A percentile compares a stretch with the other conserved stretches of the same genome.
These are phyloP conservation scores for Nymphicus hollandicus DNA, from an alignment of 2,113 vertebrate genomes.

Conservation along the genomic window DNA sequence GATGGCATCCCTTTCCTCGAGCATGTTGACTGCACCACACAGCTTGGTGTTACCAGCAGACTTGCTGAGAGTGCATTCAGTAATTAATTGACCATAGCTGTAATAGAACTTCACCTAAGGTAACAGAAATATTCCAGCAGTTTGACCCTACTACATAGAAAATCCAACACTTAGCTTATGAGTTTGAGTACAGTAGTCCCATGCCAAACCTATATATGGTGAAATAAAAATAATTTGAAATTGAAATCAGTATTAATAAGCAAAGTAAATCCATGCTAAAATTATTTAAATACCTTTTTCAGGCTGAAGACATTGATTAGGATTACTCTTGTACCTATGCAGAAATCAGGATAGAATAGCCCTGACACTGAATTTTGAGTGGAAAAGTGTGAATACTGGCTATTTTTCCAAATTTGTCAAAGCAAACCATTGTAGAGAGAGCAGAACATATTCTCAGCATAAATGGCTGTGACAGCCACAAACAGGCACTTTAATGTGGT, in stretches of 20 bases:
- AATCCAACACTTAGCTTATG: background rate
- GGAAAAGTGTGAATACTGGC: background rate
- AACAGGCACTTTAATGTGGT: background rate
- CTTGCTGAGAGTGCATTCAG: background rate
- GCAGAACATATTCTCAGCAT: background rate
- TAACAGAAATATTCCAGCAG: background rate
- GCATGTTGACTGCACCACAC: background rate
- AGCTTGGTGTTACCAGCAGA: background rate
- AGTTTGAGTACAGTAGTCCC: background rate
- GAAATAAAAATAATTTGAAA: background rate
- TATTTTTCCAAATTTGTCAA: background rate
- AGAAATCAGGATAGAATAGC: background rate
- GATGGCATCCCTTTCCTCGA: background rate
- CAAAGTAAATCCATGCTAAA: background rate
- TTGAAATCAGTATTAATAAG: background rate
- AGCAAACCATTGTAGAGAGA: background rate
- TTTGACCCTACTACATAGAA: background rate
- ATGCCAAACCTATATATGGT: background rate
- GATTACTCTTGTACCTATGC: background rate
- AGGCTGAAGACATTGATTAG: background rate
- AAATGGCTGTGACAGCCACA: background rate
- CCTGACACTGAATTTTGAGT: background rate
- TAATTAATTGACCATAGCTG: background rate
- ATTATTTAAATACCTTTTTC: background rate
- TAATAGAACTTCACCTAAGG: background rate